Evolutionary conservation across 2,888 invertebrate species (phyloP).

Genomic region (Chymomyza caudatula): DNA sequence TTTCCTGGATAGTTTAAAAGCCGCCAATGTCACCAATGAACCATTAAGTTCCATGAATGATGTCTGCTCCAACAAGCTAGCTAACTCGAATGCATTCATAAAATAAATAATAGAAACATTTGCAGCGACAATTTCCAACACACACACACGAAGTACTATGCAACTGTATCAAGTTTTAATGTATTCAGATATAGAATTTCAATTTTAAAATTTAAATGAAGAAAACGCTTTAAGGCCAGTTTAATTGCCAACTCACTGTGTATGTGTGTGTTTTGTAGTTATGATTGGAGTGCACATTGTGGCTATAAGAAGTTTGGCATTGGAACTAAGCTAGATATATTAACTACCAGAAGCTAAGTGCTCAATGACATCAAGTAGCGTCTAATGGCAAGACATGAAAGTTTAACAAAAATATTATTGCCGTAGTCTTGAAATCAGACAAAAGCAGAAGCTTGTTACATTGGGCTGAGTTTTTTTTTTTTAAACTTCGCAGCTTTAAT

Average conservation of each 20-base stretch:
- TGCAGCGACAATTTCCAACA: neutral
- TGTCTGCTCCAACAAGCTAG: neutral
- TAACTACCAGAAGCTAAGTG: neutral
- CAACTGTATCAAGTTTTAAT: neutral
- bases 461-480: neutral
- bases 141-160: neutral
- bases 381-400: neutral
- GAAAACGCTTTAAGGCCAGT: neutral
- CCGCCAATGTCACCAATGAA: neutral
- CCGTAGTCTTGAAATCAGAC: no score
- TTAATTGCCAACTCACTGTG: neutral
- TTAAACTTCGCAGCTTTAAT: neutral
- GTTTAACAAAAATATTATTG: neutral
- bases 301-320: neutral
- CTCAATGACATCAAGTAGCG: neutral
- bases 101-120: neutral
- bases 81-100: neutral
- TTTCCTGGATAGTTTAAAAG: neutral
- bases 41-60: neutral
- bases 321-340: neutral
- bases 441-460: neutral
- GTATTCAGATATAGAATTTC: neutral
- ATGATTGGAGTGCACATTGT: neutral
- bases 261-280: neutral
- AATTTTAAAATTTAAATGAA: neutral